Conservation (phyloP, 2,113 vertebrate species). For the Chiloscyllium plagiosum region DNA sequence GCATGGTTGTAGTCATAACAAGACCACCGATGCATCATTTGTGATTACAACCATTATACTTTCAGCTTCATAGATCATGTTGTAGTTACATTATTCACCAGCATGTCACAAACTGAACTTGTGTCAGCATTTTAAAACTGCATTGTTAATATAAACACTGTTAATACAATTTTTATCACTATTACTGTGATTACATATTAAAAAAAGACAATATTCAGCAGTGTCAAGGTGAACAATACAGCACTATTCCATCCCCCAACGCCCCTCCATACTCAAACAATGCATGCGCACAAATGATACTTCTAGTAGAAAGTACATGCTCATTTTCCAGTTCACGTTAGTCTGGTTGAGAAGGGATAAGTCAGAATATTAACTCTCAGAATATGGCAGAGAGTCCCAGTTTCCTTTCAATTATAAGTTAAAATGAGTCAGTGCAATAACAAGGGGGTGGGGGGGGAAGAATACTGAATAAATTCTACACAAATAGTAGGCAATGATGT, state of each 20-base stretch:
- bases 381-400: not conserved
- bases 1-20: constrained; percentile 46
- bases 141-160: not conserved
- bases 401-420: not conserved
- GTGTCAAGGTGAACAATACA: not conserved
- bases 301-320: not conserved
- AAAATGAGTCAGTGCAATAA: not conserved
- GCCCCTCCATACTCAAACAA: not conserved
- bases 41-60: constrained; percentile 55
- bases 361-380: not conserved
- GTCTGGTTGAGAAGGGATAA: not conserved
- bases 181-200: not conserved
- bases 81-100: constrained; percentile 37
- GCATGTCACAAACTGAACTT: constrained; percentile 2
- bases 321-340: not conserved
- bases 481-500: not conserved
- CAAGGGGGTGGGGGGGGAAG: not conserved
- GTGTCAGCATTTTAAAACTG: not conserved
- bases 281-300: not conserved
- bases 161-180: not conserved
- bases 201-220: not conserved
- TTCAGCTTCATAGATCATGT: constrained; percentile 37
- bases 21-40: constrained; percentile 50
- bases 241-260: not conserved
- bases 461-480: not conserved